A percentile compares a stretch with the other conserved stretches of the same genome.
Evolutionary conservation across 2,888 invertebrate species (phyloP).

Genomic region (Dysmachus trigonus): DNA sequence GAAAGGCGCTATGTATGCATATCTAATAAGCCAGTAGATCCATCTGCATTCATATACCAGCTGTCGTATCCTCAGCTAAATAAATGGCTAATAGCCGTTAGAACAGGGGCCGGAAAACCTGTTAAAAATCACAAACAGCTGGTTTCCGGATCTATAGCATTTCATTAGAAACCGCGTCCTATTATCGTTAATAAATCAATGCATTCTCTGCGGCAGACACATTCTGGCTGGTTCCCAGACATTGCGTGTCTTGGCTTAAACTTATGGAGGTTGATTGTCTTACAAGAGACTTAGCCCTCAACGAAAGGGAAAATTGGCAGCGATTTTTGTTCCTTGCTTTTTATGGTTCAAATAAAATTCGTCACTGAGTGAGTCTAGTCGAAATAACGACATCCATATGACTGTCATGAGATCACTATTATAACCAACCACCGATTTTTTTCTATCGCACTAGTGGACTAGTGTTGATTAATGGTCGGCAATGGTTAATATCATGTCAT

Average conservation of each 20-base stretch:
- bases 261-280: constrained; percentile 9
- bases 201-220: constrained; percentile 41
- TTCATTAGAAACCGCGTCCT: constrained; percentile 40
- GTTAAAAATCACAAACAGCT: constrained; percentile 28
- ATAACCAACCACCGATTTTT: background rate
- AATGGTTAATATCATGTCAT: constrained; percentile 12
- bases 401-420: background rate
- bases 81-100: background rate
- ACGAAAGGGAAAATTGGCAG: constrained; percentile 30
- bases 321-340: background rate
- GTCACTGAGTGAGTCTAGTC: background rate
- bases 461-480: constrained; percentile 11
- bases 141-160: constrained; percentile 29
- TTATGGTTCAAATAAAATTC: background rate
- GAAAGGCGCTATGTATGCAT: constrained; percentile 4
- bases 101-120: background rate
- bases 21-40: constrained; percentile 1
- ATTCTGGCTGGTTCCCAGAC: constrained; percentile 40
- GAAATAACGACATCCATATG: background rate
- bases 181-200: constrained; percentile 49
- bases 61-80: background rate
- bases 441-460: constrained; percentile 9
- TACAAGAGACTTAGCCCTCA: background rate
- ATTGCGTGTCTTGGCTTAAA: constrained; percentile 36
- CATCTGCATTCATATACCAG: background rate